phyloP scores from a whole-genome alignment of 2,888 invertebrate genomes.

The Lochmaea crataegi region DNA sequence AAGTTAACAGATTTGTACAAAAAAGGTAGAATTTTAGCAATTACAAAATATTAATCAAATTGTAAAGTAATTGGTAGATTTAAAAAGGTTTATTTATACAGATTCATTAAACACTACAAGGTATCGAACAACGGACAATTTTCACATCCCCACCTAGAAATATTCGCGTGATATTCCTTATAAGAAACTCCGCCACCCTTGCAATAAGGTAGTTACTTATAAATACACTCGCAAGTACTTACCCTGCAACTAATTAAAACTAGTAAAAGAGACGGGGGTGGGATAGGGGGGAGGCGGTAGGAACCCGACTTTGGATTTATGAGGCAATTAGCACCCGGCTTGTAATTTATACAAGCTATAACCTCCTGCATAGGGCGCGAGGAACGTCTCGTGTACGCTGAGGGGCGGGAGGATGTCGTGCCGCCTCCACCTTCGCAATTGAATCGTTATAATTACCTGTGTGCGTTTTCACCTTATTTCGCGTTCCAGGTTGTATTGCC shows the following conservation, averaged over 20 bases:
- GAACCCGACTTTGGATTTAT: slow-evolving; percentile 53
- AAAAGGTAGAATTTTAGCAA: no score
- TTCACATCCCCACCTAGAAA: background rate
- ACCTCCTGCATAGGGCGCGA: slow-evolving; percentile 52
- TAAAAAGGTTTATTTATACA: no score
- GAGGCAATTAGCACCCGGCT: slow-evolving; percentile 58
- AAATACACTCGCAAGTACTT: slow-evolving; percentile 48
- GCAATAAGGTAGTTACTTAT: slow-evolving; percentile 50
- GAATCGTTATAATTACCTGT: slow-evolving; percentile 55
- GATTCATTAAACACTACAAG: background rate
- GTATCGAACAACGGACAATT: background rate
- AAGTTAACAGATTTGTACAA: no score
- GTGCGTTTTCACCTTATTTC: slow-evolving; percentile 22
- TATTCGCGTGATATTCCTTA: background rate
- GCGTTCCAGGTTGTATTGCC: background rate
- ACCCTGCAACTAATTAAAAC: slow-evolving; percentile 58
- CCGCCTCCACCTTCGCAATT: slow-evolving; percentile 48
- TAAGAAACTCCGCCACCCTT: slow-evolving; percentile 30
- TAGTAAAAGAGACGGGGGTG: slow-evolving; percentile 55
- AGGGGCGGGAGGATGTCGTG: slow-evolving; percentile 24
- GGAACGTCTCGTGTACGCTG: slow-evolving; percentile 44
- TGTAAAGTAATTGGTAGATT: no score
- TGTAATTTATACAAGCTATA: slow-evolving; percentile 58
- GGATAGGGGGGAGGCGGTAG: slow-evolving; percentile 45
- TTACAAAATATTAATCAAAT: no score